phyloP scores from a whole-genome alignment of 2,888 invertebrate genomes.

The Shargacucullia verbasci region DNA sequence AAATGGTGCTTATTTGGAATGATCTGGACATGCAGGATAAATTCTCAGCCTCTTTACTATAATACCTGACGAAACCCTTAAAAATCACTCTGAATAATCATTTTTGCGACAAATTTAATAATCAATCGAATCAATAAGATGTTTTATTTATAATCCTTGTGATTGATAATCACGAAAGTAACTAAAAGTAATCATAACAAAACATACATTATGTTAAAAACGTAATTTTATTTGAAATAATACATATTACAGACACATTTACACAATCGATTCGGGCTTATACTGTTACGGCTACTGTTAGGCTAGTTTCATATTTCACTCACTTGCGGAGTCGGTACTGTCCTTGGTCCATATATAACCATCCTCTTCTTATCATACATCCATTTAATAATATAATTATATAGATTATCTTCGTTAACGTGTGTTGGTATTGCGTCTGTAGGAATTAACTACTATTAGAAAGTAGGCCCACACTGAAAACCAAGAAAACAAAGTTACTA shows the following conservation, averaged over 20 bases:
- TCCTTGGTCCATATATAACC: background rate
- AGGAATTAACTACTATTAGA: conserved; percentile 74
- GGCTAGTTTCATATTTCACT: conserved; percentile 10
- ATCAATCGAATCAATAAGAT: too few relatives aligned
- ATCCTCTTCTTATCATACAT: background rate
- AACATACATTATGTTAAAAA: too few relatives aligned
- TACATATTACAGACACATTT: conserved; percentile 3
- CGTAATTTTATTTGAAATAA: background rate
- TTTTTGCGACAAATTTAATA: too few relatives aligned
- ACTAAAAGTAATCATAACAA: too few relatives aligned
- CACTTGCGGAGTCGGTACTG: background rate
- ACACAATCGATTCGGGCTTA: conserved; percentile 15
- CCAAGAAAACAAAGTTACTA: conserved; percentile 47
- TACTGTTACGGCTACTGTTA: background rate
- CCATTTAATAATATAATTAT: too few relatives aligned
- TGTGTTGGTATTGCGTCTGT: conserved; percentile 50
- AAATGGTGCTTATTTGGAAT: too few relatives aligned
- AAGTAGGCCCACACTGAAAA: conserved; percentile 80
- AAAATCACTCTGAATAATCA: too few relatives aligned
- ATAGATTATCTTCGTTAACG: background rate
- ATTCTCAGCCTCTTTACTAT: too few relatives aligned
- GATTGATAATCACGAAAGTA: too few relatives aligned
- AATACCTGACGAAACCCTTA: too few relatives aligned
- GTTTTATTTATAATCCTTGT: too few relatives aligned
- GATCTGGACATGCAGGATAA: too few relatives aligned